Evolutionary conservation across 1,140 invertebrate species (phyloP), one percentile per base, ranked within the genome.

Genomic region (Brachystomella parvula): DNA sequence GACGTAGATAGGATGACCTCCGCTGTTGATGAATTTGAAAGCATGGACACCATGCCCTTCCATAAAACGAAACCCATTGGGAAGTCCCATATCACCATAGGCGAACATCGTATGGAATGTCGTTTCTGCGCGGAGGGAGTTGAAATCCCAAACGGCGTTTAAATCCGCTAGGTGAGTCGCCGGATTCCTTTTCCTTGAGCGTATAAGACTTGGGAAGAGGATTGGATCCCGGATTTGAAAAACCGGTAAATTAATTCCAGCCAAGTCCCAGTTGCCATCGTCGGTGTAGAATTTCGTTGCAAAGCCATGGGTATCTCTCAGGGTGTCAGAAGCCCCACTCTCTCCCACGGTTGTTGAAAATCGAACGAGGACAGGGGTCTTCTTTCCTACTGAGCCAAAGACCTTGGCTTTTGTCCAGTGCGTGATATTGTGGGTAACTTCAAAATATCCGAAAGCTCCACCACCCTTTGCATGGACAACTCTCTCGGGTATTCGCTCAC

Each of bases 401-500:
- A 94, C 76, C 60, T 85, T 85, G 0, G 92, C 91, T 67, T 89
- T 92, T 39, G 80, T 84, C 74, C 92, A 95, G 66, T 88, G 86
- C 0, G 84, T 85, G 30, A 97, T 91, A 75, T 96, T 90, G 74
- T 96, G 86, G 0, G 92, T 96, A 3, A 93, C 87, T 80, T 96
- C 92, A 77, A 98, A 96, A 75, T 94, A 94, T 1, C 96, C 96
- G 81, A 96, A 96, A 19, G 95, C 96, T 73, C 94, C 64, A 33
- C 32, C 53, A 2, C 61, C 62, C 31, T 64, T 98, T 0, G 95
- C 95, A 79, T 98, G 95, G 0, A 98, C 95, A 0, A 98, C 95
- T 75, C 96, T 83, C 78, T 98, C 96, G 0, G 96, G 95, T 73
- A 98, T 98, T 64, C 96, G 83, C 78, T 99, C 94, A 21, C 90